phyloP scores from a whole-genome alignment of 2,113 vertebrate genomes.

The Rattus norvegicus region GRCr8 NC_086039.1:8509501-8510000 shows the following conservation, averaged over 20 bases:
- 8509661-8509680: no score
- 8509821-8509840: background rate
- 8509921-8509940: background rate
- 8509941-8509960: background rate
- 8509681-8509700: no score
- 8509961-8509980: background rate
- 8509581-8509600: no score
- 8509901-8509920: slow-evolving; percentile 3
- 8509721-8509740: no score
- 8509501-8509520: slow-evolving; percentile 7
- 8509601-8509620: no score
- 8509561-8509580: background rate
- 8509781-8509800: background rate
- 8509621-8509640: no score
- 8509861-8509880: background rate
- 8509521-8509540: slow-evolving; percentile 15
- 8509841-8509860: slow-evolving; percentile 9
- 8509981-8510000: background rate
- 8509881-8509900: background rate
- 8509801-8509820: background rate
- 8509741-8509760: no score
- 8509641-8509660: no score
- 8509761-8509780: slow-evolving; percentile 14
- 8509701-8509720: no score
- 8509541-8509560: background rate